Base-by-base conservation (phyloP, 2,797 vertebrate species). In the Sebastes elongatus region DNA sequence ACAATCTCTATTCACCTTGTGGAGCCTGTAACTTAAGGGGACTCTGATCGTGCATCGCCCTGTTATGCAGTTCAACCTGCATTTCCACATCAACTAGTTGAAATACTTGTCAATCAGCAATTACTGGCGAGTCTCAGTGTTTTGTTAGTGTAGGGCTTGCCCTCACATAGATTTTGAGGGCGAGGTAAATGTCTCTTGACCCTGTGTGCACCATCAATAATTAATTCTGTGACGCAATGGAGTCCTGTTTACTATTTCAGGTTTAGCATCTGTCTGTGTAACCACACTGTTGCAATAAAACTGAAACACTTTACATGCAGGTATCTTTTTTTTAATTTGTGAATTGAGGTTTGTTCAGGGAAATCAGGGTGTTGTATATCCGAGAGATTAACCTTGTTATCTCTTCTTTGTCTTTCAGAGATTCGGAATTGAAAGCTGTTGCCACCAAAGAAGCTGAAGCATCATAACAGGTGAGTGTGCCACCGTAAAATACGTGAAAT, bases 361-460 rank as follows among this genome's bases (percentile, higher is more conserved):
- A 23, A n/a, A 70, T 65, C 22, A 59, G 18, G 18, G 2, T 10
- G 6, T 62, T 57, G 78, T 6, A 16, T 28, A 25, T 60, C 42
- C 25, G 7, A n/a, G 11, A 23, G 28, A 70, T 65, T 60, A 22
- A 82, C 3, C 25, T 6, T 22, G 32, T 57, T 14, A 28, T 68
- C 6, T 16, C 32, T 71, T 27, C 1, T 63, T 42, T 80, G 1
- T 71, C 10, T 84, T 92, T 63, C 93, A 97, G 97, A 98, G 97
- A 97, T 96, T 98, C 92, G 98, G 97, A 97, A 95, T 97, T 97
- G 98, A 97, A 99, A 97, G 97, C 97, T 97, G 96, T 97, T 97
- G 97, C 97, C 97, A 99, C 98, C 98, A 99, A 99, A 99, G 98
- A 99, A 97, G 95, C 95, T 93, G 96, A 97, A 97, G 95, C 97